phyloP scores from a whole-genome alignment of 2,888 invertebrate species.

The Elmis aenea region DNA sequence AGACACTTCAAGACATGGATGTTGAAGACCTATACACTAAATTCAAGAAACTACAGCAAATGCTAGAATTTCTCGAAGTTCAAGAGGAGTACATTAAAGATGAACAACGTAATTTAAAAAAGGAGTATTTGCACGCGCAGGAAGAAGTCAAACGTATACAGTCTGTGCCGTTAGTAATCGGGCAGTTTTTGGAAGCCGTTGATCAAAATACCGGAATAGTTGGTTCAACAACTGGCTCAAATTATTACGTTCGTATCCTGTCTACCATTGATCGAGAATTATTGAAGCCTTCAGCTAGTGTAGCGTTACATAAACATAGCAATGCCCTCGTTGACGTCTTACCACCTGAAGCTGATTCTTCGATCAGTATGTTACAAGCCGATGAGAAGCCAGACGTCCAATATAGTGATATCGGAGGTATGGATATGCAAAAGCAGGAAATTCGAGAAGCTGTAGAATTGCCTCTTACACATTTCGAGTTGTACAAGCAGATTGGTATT shows the following conservation, averaged over 20 bases:
- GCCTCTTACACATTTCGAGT: conserved; percentile 95
- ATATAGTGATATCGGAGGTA: conserved; percentile 97
- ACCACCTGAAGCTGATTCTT: conserved; percentile 98
- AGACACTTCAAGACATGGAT: conserved; percentile 76
- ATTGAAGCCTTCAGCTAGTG: conserved; percentile 95
- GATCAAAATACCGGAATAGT: conserved; percentile 99
- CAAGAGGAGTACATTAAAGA: conserved; percentile 99
- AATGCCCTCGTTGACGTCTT: conserved; percentile 99
- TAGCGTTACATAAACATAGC: conserved; percentile 97
- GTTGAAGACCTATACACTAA: conserved; percentile 92
- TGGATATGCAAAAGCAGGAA: conserved; percentile 99
- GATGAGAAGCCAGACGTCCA: conserved; percentile 98
- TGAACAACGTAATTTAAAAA: conserved; percentile 97
- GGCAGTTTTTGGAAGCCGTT: conserved; percentile 98
- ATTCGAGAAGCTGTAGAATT: conserved; percentile 97
- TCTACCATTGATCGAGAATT: conserved; percentile 97
- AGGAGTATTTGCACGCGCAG: conserved; percentile 98
- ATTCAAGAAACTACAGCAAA: conserved; percentile 95
- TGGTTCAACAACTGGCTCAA: conserved; percentile 97
- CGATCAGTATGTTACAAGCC: conserved; percentile 96
- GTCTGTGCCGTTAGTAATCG: conserved; percentile 97
- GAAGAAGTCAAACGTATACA: conserved; percentile 98
- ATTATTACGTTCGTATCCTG: conserved; percentile 97
- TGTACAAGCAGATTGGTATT: conserved; percentile 98
- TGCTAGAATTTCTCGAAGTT: conserved; percentile 94